These are phyloP conservation scores for Blastobasis lacticolella DNA, from an alignment of 2,888 invertebrate genomes.

Conservation along the genomic window DNA sequence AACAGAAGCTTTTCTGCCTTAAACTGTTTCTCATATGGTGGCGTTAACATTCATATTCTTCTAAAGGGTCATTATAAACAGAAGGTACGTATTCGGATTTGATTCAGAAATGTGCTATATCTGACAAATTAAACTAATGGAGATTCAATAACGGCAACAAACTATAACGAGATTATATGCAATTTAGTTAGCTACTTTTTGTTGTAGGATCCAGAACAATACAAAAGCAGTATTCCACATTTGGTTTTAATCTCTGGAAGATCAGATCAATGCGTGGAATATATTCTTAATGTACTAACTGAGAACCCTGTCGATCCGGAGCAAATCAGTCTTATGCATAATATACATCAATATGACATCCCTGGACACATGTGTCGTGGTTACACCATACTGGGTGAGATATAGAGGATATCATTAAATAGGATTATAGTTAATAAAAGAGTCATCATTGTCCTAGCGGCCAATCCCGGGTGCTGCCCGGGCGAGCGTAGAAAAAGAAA, in stretches of 20 bases:
- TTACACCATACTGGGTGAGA: slow-evolving; percentile 57
- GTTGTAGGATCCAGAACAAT: slow-evolving; percentile 32
- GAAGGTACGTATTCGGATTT: slow-evolving; percentile 26
- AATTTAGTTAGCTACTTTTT: no score
- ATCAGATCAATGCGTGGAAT: slow-evolving; percentile 55
- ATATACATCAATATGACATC: slow-evolving; percentile 59
- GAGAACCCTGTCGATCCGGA: slow-evolving; percentile 55
- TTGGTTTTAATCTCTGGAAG: slow-evolving; percentile 73
- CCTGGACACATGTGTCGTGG: slow-evolving; percentile 78
- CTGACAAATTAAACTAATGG: no score
- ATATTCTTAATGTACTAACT: slow-evolving; percentile 41
- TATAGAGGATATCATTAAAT: no score
- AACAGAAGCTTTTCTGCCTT: slow-evolving; percentile 29
- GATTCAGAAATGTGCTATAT: background rate
- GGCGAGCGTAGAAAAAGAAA: no score
- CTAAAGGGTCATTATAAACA: slow-evolving; percentile 39
- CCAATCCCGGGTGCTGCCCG: no score
- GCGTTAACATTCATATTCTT: slow-evolving; percentile 36
- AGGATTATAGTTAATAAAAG: no score
- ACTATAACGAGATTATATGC: no score
- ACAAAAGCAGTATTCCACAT: slow-evolving; percentile 45
- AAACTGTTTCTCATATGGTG: slow-evolving; percentile 38
- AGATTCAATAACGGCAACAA: no score
- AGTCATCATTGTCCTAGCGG: background rate
- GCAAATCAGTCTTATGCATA: slow-evolving; percentile 61